phyloP scores from a whole-genome alignment of 2,797 vertebrate species.

The Synanceia verrucosa region DNA sequence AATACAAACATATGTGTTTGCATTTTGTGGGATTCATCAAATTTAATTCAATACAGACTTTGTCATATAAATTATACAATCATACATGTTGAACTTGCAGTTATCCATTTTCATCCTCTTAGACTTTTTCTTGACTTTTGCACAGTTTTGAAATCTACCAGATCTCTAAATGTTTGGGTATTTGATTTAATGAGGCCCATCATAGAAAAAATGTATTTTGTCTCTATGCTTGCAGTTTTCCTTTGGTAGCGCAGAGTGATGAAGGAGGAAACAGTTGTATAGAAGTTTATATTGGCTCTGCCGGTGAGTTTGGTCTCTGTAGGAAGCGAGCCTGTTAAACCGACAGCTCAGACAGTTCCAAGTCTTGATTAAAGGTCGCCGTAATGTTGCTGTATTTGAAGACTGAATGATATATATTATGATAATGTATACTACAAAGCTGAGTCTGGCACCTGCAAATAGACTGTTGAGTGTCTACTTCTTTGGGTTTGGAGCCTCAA shows the following conservation, averaged over 20 bases:
- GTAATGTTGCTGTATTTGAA: slow-evolving; percentile 47
- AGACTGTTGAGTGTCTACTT: slow-evolving; percentile 52
- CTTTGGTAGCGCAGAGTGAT: slow-evolving; percentile 10
- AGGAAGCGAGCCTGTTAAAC: slow-evolving; percentile 52
- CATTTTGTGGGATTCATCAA: background rate
- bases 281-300: slow-evolving; percentile 53
- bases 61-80: background rate
- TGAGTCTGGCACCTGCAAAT: slow-evolving; percentile 63
- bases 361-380: slow-evolving; percentile 64
- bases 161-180: background rate
- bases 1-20: background rate
- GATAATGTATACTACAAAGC: slow-evolving; percentile 54
- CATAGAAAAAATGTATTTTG: slow-evolving; percentile 13
- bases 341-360: slow-evolving; percentile 32
- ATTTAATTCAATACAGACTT: background rate
- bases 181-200: slow-evolving; percentile 12
- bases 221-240: slow-evolving; percentile 12
- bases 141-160: slow-evolving; percentile 14
- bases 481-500: slow-evolving; percentile 35
- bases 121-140: background rate
- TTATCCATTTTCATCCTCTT: no score
- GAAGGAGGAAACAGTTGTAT: slow-evolving; percentile 38
- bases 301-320: slow-evolving; percentile 35
- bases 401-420: slow-evolving; percentile 58
- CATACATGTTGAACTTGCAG: no score